Evolutionary conservation across 1,140 invertebrate species (phyloP), one percentile per base, ranked within the genome.

Genomic region (Papilio polyxenes): DNA sequence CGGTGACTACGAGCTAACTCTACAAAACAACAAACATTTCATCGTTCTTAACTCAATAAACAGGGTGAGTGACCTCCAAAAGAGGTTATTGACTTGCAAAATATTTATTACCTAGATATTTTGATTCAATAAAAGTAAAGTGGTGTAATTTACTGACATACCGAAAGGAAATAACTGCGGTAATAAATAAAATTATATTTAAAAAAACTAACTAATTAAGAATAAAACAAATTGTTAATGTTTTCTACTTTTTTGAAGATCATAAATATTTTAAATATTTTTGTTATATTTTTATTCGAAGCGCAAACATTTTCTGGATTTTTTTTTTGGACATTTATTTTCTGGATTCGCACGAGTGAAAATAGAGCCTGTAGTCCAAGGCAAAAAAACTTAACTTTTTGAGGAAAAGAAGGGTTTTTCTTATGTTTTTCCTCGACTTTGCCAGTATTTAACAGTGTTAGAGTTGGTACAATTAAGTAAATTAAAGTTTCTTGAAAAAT

Each of bases 1-100:
- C 1, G 23, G 20, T 2, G 31, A 37, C 13, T 59, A n/a, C 56
- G 23, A 72, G 13, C 4, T 37, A 7, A 37, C 23, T 69, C 49
- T 13, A 77, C 1, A 53, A 56, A 20, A 53, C 20, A 11, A 49
- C 75, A 53, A 31, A 77, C 37, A 44, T 49, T 75, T 20, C 74
- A 20, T 44, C 2, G 44, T n/a, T 44, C 40, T 75, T 48, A 75
- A 44, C 49, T 75, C 44, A 17, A 15, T 49, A 77, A 48, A 15
- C 15, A 83, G 87, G 89, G 88, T 90, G 85, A 90, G 89, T 89
- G 87, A 89, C 87, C 88, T 85, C 78, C 44, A 53, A 80, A 80
- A 81, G 72, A 86, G 87, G 80, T 87, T 85, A 87, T 80, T 86
- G 83, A 84, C 84, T 82, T 83, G 80, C 78, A 83, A 84, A 84